A percentile compares a stretch with the other conserved stretches of the same genome.
Conservation (phyloP, 2,113 vertebrate species). For the Myiagra hebetior region DNA sequence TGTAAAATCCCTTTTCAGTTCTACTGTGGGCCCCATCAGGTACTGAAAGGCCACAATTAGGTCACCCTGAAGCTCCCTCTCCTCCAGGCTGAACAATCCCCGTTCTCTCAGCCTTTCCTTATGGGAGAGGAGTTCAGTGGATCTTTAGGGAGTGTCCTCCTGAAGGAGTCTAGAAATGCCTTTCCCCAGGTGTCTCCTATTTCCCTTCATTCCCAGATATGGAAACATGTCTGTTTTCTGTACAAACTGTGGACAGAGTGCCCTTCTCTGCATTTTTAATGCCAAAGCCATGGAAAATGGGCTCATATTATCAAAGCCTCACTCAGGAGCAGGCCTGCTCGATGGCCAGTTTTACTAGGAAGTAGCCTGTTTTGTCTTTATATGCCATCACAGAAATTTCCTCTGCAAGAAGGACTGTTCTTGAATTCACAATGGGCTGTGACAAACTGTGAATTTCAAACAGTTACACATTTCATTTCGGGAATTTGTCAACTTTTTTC, state of each 20-base stretch:
- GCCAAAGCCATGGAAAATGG: neutral
- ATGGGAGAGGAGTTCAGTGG: neutral
- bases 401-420: neutral
- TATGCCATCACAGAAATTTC: neutral
- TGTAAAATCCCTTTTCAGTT: neutral
- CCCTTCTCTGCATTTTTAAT: neutral
- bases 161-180: neutral
- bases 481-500: neutral
- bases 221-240: neutral
- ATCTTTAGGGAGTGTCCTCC: neutral
- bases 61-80: neutral
- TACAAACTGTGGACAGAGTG: neutral
- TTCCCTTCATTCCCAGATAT: neutral
- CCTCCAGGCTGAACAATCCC: neutral
- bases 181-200: neutral
- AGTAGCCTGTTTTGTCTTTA: neutral
- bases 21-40: neutral
- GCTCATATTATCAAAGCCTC: neutral
- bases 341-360: neutral
- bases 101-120: neutral
- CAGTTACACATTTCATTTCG: neutral
- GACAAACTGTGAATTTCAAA: slow-evolving; percentile 26
- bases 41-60: neutral
- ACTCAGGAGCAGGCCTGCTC: neutral
- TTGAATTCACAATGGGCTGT: neutral